phyloP scores from a whole-genome alignment of 2,888 invertebrate species.

The Acrocera orbiculus region DNA sequence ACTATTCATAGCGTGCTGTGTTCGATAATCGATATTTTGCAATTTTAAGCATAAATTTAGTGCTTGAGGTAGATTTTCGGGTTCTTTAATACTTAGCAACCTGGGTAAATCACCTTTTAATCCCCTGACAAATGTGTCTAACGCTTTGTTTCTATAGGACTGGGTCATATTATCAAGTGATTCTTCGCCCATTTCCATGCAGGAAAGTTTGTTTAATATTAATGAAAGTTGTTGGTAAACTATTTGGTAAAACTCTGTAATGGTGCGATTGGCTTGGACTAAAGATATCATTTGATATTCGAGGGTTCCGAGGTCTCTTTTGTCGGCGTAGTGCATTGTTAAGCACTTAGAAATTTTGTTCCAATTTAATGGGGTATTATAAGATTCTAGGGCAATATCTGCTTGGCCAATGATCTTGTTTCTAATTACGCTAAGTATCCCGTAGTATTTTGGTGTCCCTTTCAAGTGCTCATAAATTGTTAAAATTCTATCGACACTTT shows the following conservation, averaged over 20 bases:
- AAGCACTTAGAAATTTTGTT: conserved; percentile 5
- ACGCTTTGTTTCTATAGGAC: conserved; percentile 12
- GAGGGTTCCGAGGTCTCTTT: conserved; percentile 8
- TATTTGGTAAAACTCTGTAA: conserved; percentile 12
- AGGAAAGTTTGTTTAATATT: conserved; percentile 13
- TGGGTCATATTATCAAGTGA: conserved; percentile 8
- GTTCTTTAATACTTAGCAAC: conserved; percentile 5
- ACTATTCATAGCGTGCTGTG: conserved; percentile 1
- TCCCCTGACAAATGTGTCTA: conserved; percentile 13
- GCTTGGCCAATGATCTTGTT: conserved; percentile 5
- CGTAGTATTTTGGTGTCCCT: conserved; percentile 9
- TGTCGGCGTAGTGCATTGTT: conserved; percentile 9
- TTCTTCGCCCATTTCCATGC: conserved; percentile 12
- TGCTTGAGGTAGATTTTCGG: conserved; percentile 1
- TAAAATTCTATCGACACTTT: conserved; percentile 10
- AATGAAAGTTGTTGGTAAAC: conserved; percentile 14
- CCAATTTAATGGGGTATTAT: conserved; percentile 8
- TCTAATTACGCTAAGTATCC: conserved; percentile 2
- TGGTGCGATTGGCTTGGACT: conserved; percentile 7
- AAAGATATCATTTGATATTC: conserved; percentile 11
- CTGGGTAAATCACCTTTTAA: conserved; percentile 10
- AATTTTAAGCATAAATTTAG: background rate
- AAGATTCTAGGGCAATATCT: conserved; percentile 4
- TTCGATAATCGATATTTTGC: conserved; percentile 1
- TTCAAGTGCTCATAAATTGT: conserved; percentile 5